A percentile compares a stretch with the other conserved stretches of the same genome.
These are phyloP conservation scores for Mormyrus hasselquistii DNA, from an alignment of 2,797 vertebrate species.

Conservation along the genomic window DNA sequence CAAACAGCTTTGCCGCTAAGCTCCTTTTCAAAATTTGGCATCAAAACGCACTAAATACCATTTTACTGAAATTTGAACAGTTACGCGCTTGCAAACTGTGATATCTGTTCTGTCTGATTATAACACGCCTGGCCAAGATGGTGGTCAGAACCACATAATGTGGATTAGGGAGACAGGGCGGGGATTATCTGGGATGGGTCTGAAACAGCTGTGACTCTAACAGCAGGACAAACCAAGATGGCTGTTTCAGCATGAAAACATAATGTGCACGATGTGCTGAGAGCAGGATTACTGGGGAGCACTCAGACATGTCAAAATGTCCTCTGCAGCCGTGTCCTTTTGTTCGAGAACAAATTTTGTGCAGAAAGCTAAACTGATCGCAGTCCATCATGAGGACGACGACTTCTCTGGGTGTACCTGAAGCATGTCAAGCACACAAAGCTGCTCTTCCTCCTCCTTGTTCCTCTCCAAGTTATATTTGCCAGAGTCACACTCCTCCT, in stretches of 20 bases:
- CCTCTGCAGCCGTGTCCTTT: background rate
- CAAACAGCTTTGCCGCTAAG: background rate
- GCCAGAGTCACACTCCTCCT: background rate
- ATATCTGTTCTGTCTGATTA: background rate
- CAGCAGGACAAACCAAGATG: background rate
- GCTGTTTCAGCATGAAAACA: background rate
- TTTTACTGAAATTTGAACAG: background rate
- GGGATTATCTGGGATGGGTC: background rate
- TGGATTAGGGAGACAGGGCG: background rate
- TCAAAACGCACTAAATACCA: background rate
- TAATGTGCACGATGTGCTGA: background rate
- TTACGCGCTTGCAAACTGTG: background rate
- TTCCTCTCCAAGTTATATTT: background rate
- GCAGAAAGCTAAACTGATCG: background rate
- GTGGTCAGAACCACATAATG: background rate
- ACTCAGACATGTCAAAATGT: background rate
- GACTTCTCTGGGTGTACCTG: background rate
- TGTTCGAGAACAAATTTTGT: background rate
- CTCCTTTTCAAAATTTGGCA: background rate
- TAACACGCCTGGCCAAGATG: background rate
- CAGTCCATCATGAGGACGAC: background rate
- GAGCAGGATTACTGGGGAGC: background rate
- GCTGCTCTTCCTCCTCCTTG: background rate
- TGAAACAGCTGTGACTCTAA: background rate
- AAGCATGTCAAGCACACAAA: background rate